Evolutionary conservation across 2,888 invertebrate species (phyloP).

Genomic region (Drosophila seclusa): DNA sequence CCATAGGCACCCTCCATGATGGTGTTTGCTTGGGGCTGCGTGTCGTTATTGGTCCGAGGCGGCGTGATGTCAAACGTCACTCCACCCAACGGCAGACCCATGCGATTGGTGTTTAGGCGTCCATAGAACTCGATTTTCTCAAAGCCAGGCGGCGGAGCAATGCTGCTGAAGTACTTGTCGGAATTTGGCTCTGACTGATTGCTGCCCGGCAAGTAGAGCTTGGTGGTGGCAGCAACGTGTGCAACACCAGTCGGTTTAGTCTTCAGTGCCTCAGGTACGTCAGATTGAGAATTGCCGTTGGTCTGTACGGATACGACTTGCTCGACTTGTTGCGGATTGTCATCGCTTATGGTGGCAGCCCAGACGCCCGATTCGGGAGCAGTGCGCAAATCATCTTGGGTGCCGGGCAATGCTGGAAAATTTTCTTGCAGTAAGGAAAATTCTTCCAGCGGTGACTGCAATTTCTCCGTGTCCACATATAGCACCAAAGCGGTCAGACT

Average conservation of each 20-base stretch:
- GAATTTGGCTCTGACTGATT: constrained; percentile 10
- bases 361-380: constrained; percentile 50
- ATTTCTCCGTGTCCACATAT: constrained; percentile 52
- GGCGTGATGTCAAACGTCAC: constrained; percentile 44
- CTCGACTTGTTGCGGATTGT: constrained; percentile 19
- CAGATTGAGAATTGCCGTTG: background rate
- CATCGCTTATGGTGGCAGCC: constrained; percentile 49
- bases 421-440: constrained; percentile 63
- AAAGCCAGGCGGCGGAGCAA: constrained; percentile 53
- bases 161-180: too few species aligned
- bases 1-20: constrained; percentile 41
- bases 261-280: background rate
- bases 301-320: background rate
- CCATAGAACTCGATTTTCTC: constrained; percentile 33
- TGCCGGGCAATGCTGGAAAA: constrained; percentile 64
- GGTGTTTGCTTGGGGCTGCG: background rate
- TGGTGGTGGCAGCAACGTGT: constrained; percentile 19
- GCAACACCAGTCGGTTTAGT: constrained; percentile 7
- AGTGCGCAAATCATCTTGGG: constrained; percentile 1
- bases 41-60: background rate
- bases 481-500: constrained; percentile 19
- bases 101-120: constrained; percentile 52
- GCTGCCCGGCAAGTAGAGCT: constrained; percentile 1
- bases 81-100: constrained; percentile 61
- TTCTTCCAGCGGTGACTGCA: constrained; percentile 25